A percentile compares a stretch with the other conserved stretches of the same genome.
phyloP scores from a whole-genome alignment of 2,888 invertebrate species.

The Drosophila tanythrix region DNA sequence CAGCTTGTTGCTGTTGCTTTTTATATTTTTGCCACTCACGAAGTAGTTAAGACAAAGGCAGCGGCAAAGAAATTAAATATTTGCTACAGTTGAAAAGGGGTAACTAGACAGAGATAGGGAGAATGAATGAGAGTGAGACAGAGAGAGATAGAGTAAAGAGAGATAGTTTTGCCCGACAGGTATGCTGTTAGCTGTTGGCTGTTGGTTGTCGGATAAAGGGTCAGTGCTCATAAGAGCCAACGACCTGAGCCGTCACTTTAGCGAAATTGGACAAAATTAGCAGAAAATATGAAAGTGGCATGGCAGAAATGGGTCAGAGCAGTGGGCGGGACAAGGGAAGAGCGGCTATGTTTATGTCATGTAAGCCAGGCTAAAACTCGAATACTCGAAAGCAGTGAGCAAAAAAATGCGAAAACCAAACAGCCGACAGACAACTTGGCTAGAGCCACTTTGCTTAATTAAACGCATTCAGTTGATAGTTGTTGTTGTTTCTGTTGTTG shows the following conservation, averaged over 20 bases:
- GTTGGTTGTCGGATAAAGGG: constrained; percentile 6
- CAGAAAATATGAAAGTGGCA: constrained; percentile 42
- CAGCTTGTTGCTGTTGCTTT: constrained; percentile 12
- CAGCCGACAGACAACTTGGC: constrained; percentile 55
- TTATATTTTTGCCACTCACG: constrained; percentile 17
- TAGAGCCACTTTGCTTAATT: constrained; percentile 79
- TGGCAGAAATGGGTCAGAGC: background rate
- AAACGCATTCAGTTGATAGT: constrained; percentile 65
- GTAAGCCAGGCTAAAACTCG: constrained; percentile 22
- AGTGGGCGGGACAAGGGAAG: background rate
- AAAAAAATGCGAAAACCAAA: constrained; percentile 31
- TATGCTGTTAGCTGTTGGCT: constrained; percentile 19
- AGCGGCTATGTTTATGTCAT: background rate
- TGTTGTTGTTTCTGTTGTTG: constrained; percentile 26
- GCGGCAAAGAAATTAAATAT: constrained; percentile 74
- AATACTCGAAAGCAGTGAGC: constrained; percentile 43
- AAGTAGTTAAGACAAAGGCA: constrained; percentile 44
- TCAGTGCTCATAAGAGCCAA: constrained; percentile 62
- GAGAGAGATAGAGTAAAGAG: background rate
- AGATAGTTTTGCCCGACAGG: constrained; percentile 10
- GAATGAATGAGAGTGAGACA: background rate
- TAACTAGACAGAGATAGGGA: background rate
- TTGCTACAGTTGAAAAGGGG: constrained; percentile 29
- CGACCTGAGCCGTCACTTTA: constrained; percentile 55
- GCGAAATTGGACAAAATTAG: constrained; percentile 74